Evolutionary conservation across 1,140 invertebrate species (phyloP).

Genomic region (Aphis gossypii): DNA sequence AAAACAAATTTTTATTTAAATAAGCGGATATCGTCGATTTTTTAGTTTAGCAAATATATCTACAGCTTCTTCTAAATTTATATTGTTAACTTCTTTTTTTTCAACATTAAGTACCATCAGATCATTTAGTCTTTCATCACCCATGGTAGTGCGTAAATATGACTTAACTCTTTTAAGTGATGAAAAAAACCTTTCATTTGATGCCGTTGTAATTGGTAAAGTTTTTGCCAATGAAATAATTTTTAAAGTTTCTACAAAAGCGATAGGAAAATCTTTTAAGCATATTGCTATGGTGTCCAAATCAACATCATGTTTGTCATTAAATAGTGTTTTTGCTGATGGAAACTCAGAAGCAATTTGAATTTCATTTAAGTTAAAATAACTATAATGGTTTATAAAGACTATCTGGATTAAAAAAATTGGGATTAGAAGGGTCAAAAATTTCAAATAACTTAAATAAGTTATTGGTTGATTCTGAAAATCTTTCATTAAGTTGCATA

Average conservation of each 20-base stretch:
- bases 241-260: conserved; percentile 16
- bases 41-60: too few relatives aligned
- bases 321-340: conserved; percentile 31
- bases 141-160: too few relatives aligned
- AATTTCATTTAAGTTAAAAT: too few relatives aligned
- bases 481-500: neutral
- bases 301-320: conserved; percentile 8
- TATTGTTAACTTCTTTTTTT: too few relatives aligned
- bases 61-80: too few relatives aligned
- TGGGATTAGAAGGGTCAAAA: neutral
- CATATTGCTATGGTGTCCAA: neutral
- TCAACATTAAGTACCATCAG: too few relatives aligned
- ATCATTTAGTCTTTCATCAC: too few relatives aligned
- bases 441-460: conserved; percentile 18
- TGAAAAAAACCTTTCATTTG: too few relatives aligned
- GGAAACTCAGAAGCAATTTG: conserved; percentile 25
- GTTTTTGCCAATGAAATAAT: conserved; percentile 28
- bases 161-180: too few relatives aligned
- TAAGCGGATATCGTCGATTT: too few relatives aligned
- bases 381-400: neutral
- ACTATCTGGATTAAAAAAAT: conserved; percentile 21
- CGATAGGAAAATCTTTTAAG: neutral
- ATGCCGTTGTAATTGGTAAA: conserved; percentile 23
- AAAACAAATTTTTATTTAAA: too few relatives aligned
- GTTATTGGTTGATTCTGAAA: conserved; percentile 27